These are phyloP conservation scores for Benthosema pterotum DNA, from an alignment of 2,797 vertebrate genomes.

Conservation along the genomic window DNA sequence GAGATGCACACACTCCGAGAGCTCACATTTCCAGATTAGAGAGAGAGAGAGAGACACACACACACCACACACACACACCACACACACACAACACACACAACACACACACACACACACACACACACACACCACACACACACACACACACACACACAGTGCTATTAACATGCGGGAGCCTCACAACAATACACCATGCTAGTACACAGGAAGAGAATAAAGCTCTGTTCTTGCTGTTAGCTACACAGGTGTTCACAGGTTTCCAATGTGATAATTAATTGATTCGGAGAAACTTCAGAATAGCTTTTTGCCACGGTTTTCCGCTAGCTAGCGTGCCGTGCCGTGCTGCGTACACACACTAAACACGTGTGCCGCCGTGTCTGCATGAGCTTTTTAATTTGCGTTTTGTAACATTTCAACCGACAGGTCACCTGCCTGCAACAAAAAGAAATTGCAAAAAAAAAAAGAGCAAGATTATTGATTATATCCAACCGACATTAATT, in stretches of 20 bases:
- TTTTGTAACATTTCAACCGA: conserved; percentile 28
- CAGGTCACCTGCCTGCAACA: conserved; percentile 2
- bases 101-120: too few species aligned
- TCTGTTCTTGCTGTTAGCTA: conserved; percentile 42
- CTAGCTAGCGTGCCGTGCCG: too few species aligned
- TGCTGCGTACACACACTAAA: conserved; percentile 16
- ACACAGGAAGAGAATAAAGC: conserved; percentile 30
- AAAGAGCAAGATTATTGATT: conserved; percentile 43
- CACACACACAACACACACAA: too few species aligned
- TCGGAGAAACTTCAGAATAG: conserved; percentile 54
- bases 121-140: too few species aligned
- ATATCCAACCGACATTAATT: conserved; percentile 64
- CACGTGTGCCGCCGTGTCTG: neutral
- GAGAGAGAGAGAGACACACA: neutral
- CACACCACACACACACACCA: too few species aligned
- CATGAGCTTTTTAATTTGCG: neutral
- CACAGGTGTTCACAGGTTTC: conserved; percentile 68
- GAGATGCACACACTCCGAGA: conserved; percentile 42
- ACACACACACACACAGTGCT: conserved; percentile 1
- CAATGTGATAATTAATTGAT: conserved; percentile 71
- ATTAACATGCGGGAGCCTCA: conserved; percentile 43
- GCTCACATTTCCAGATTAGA: conserved; percentile 41
- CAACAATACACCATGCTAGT: conserved; percentile 35
- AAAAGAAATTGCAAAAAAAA: conserved; percentile 15
- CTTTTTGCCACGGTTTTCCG: conserved; percentile 5